These are phyloP conservation scores for Eriosoma lanigerum DNA, from an alignment of 1,140 invertebrate genomes.

Conservation along the genomic window DNA sequence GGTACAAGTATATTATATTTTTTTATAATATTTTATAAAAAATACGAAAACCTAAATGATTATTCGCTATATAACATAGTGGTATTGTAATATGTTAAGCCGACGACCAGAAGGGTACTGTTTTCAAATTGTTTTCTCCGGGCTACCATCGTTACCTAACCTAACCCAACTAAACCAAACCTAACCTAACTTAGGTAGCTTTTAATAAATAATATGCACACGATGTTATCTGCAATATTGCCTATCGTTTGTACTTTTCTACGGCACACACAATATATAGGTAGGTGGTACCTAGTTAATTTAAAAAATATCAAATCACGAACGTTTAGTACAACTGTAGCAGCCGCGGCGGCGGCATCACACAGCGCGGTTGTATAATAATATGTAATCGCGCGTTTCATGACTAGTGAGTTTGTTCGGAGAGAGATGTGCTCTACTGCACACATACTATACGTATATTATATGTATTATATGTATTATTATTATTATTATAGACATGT, in stretches of 20 bases:
- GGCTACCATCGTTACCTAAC: no score
- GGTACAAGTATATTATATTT: no score
- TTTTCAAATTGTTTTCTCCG: no score
- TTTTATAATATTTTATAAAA: no score
- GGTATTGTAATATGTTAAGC: no score
- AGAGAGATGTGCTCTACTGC: neutral
- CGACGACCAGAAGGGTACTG: no score
- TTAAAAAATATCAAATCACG: conserved; percentile 8
- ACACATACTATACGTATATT: neutral
- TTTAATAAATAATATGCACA: neutral
- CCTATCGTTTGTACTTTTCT: no score
- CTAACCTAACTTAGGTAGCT: no score
- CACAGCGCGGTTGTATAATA: neutral
- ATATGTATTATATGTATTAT: neutral
- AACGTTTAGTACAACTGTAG: neutral
- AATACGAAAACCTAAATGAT: no score
- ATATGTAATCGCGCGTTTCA: neutral
- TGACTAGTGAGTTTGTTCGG: neutral
- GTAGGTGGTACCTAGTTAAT: neutral
- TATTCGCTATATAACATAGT: no score
- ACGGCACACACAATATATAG: no score
- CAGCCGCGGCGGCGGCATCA: neutral
- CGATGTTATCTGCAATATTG: neutral
- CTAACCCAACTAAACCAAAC: no score
- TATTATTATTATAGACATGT: neutral